Base-by-base conservation (phyloP, 1,140 invertebrate species). In the Zaprionus camerounensis region DNA sequence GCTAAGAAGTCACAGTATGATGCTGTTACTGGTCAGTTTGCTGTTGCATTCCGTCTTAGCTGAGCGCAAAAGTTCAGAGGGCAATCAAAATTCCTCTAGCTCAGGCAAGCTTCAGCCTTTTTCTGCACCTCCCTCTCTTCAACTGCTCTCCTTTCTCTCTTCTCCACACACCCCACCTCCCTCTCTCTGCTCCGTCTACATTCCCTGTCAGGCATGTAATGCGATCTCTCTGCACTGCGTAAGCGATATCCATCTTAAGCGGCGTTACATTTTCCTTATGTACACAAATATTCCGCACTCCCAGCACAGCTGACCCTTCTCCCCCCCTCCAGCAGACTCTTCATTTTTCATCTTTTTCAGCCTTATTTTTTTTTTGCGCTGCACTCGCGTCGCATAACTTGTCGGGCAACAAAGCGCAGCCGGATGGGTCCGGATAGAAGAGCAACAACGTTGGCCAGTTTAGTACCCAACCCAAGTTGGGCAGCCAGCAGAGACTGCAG, bases 161-260 rank as follows among this genome's bases (percentile, higher is more conserved):
- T 28, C 9, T 34, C 3, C 9, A 28, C 26, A 2, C 4, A 26
- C 13, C 17, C 15, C 46, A 24, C n/a, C 20, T 20, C 15, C 34
- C 5, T 34, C 11, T 34, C 11, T 17, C 17, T 28, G n/a, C 53
- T 53, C 57, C 7, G 41, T 17, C 41, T 46, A n/a, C 41, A 46
- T 46, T 46, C 41, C n/a, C 41, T 46, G 41, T 46, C 41, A 17
- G 41, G n/a, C 22, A 51, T 22, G 46, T 51, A 51, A 51, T 51
- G 46, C 63, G 62, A 46, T 79, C 76, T 56, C 61, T 61, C 55
- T 72, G 82, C 81, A 78, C 84, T 84, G 82, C 82, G 82, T 84
- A 84, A 84, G 78, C 81, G 82, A 85, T 84, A 84, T 84, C 82
- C 82, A 84, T 84, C 82, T 85, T 81, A 59, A 79, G 82, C 82